Evolutionary conservation across 1,140 invertebrate species (phyloP), one percentile per base, ranked within the genome.

Genomic region (Thaumetopoea pityocampa): DNA sequence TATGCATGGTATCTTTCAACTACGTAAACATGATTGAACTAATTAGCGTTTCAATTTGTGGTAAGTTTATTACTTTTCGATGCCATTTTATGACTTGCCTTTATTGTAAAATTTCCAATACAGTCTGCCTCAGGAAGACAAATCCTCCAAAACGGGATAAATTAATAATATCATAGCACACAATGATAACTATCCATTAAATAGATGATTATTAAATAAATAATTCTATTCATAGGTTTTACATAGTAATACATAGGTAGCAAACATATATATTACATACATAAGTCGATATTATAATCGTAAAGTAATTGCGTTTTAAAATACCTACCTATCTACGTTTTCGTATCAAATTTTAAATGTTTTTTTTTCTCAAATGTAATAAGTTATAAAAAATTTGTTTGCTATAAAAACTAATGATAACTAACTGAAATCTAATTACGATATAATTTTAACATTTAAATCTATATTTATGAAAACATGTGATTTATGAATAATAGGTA

Each of bases 301-400:
- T 76, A 74, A 69, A 71, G 67, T 79, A 73, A 70, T 73, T 59
- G 53, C 71, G 67, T 80, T 78, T 78, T 82, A 77, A 72, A 82
- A 79, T 77, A 72, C 70, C 74, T 83, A 83, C 70, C 79, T 80
- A 83, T 60, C 76, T 80, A 83, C 66, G 47, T 53, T 79, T 78
- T 82, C 67, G 71, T 82, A 80, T 78, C 69, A 76, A 80, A 72
- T 72, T 76, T 43, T 69, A 69, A 61, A 64, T 71, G 62, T 51
- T 66, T 72, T 60, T 51, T 47, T 27, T 46, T 37, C 49, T n/a
- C 47, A 18, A 60, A 56, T 60, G 42, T 48, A 41, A 37, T 40
- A 42, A 32, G 40, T 56, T 64, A 56, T 51, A 56, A 57, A 59
- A 57, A 62, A 35, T 52, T 44, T 45, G 35, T 33, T 32, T 50